Conservation (phyloP, 2,888 invertebrate species). For the Patella caerulea region DNA sequence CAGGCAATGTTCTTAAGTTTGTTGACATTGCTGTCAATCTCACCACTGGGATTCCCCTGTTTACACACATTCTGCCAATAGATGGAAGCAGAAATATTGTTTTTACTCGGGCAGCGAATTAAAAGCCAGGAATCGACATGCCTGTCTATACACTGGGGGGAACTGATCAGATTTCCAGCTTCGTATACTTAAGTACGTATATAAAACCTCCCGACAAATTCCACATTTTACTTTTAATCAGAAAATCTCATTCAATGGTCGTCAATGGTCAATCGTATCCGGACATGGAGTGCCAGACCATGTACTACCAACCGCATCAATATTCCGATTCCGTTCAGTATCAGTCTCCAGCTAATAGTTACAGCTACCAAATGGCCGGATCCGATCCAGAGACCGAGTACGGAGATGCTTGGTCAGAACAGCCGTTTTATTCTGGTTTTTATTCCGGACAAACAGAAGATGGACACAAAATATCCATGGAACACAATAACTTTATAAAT, state of each 20-base stretch:
- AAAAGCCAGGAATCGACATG: background rate
- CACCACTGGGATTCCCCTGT: background rate
- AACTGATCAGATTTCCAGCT: constrained; percentile 3
- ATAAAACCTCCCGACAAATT: background rate
- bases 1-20: background rate
- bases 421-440: constrained; percentile 3
- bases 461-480: background rate
- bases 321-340: background rate
- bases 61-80: background rate
- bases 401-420: background rate
- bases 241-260: background rate
- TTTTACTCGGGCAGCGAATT: constrained; percentile 2
- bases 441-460: background rate
- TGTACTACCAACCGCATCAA: background rate
- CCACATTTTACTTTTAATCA: too few relatives aligned
- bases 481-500: background rate
- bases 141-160: too few relatives aligned
- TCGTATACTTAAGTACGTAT: background rate
- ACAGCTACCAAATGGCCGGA: background rate
- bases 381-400: constrained; percentile 1
- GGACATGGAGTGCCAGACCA: background rate
- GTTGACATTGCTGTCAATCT: constrained; percentile 9
- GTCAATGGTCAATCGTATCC: background rate
- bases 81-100: background rate
- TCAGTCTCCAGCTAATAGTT: background rate